These are phyloP conservation scores for Tuberolachnus salignus DNA, from an alignment of 2,888 invertebrate genomes.

Conservation along the genomic window DNA sequence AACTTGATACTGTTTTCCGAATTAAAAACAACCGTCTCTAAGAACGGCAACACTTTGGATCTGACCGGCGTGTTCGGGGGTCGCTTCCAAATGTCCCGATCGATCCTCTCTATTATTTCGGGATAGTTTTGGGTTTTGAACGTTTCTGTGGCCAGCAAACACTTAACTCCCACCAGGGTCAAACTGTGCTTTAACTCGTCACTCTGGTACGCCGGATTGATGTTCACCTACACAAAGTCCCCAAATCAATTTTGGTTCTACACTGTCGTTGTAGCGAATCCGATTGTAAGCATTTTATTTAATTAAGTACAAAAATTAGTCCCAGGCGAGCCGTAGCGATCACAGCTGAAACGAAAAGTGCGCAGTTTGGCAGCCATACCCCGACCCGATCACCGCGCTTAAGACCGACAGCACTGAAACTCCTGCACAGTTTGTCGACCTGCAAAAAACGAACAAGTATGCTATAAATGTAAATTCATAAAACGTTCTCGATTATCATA, in stretches of 20 bases:
- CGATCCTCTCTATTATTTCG: slow-evolving; percentile 65
- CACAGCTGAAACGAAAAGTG: slow-evolving; percentile 76
- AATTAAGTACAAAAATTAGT: slow-evolving; percentile 68
- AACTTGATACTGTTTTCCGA: slow-evolving; percentile 63
- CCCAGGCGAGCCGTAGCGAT: slow-evolving; percentile 76
- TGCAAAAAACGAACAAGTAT: slow-evolving; percentile 61
- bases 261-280: no score
- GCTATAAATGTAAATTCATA: not conserved
- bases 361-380: slow-evolving; percentile 78
- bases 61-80: slow-evolving; percentile 61
- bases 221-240: slow-evolving; percentile 67
- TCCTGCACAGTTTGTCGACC: slow-evolving; percentile 75
- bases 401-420: slow-evolving; percentile 73
- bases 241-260: no score
- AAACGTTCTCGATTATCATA: not conserved
- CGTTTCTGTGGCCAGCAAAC: slow-evolving; percentile 66
- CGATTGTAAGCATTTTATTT: no score
- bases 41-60: slow-evolving; percentile 64
- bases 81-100: slow-evolving; percentile 67
- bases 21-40: slow-evolving; percentile 68
- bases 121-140: slow-evolving; percentile 74
- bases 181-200: slow-evolving; percentile 75
- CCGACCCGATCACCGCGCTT: slow-evolving; percentile 76
- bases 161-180: slow-evolving; percentile 72
- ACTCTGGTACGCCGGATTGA: slow-evolving; percentile 77